Conservation (phyloP, 2,113 vertebrate species). For the Neolamprologus sp. region DNA sequence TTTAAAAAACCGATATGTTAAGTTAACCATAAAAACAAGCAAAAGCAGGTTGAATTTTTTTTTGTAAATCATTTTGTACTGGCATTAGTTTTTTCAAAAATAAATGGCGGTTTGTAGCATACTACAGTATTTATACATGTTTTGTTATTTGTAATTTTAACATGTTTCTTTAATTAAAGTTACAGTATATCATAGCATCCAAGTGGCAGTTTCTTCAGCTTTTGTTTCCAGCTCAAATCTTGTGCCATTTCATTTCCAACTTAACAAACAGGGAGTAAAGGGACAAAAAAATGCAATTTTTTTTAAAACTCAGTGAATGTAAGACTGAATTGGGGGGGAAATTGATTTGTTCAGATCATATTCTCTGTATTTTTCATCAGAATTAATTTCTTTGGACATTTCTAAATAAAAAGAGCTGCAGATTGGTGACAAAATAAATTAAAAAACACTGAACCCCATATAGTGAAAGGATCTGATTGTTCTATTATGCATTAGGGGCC, state of each 20-base stretch:
- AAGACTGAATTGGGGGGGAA: accelerated
- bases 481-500: background rate
- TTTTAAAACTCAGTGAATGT: background rate
- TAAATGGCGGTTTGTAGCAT: background rate
- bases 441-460: background rate
- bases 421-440: background rate
- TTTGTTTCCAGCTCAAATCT: background rate
- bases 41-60: background rate
- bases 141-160: background rate
- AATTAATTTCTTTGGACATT: background rate
- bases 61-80: background rate
- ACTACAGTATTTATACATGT: background rate
- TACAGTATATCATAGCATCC: background rate
- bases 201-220: background rate
- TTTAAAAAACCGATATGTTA: accelerated
- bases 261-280: background rate
- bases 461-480: background rate
- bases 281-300: background rate
- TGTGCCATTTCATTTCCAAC: background rate
- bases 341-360: background rate
- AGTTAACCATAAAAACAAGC: background rate
- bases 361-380: background rate
- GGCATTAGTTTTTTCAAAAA: background rate
- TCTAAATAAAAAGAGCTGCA: background rate
- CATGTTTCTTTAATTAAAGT: background rate